Evolutionary conservation across 2,888 invertebrate genomes (phyloP), one percentile per base, ranked within the genome.

Genomic region (Eupithecia subfuscata): DNA sequence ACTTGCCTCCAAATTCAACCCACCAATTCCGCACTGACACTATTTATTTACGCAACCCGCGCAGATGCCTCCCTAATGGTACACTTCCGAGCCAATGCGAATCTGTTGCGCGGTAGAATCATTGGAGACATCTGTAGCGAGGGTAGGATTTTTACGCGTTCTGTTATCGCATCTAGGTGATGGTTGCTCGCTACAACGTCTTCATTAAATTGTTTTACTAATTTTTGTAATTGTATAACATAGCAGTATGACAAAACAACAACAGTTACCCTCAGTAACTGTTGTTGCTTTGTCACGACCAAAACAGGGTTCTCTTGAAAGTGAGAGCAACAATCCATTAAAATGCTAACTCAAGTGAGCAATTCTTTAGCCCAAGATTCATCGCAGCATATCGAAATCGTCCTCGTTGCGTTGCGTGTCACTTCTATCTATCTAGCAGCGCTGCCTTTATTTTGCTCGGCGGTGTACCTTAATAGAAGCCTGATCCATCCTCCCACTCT

Each of bases 41-140:
- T 88, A 88, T 89, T 88, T 88, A 90, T 90, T 80, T 71, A 89
- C 89, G 87, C 88, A 87, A 86, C 84, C 85, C 86, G 84, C 86
- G 84, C 86, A 84, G 83, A 85, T 85, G 84, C 83, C 84, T 80
- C 78, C 81, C 84, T 86, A 86, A 87, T 85, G 83, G 67, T 67
- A 67, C 67, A 67, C 67, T 40, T 67, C 40, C 67, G 67, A 67
- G 40, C 67, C 40, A 64, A 37, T n/a, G n/a, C 40, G 18, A 37
- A 67, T 64, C 64, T 64, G 64, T 64, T 64, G 64, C 64, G 64
- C 34, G 18, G 48, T 16, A 48, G 6, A 48, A 48, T 48, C 18
- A 48, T 48, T 48, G 16, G n/a, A 48, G 48, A 48, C 48, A 30
- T 14, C 63, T 63, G 56, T 56, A 56, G n/a, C 52, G 56, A 22